Evolutionary conservation across 2,888 invertebrate species (phyloP).

Genomic region (Ceratothoa steindachneri): DNA sequence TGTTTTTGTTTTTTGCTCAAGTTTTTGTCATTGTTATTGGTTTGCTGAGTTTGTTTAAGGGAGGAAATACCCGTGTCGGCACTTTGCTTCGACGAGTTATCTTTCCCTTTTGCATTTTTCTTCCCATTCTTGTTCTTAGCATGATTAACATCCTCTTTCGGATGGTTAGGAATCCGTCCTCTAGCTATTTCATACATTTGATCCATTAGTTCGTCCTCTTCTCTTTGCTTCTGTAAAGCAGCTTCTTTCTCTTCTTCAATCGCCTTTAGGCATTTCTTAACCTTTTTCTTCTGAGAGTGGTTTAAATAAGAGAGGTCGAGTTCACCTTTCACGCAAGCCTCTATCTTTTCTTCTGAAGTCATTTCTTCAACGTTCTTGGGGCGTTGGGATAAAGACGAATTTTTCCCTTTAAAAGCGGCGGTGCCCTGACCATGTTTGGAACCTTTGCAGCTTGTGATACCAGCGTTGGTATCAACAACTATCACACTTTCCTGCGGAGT

Average conservation of each 20-base stretch:
- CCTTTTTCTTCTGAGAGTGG: slow-evolving; percentile 46
- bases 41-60: not conserved
- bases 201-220: slow-evolving; percentile 47
- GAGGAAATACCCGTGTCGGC: not conserved
- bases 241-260: slow-evolving; percentile 52
- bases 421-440: slow-evolving; percentile 1
- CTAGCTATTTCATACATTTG: slow-evolving; percentile 40
- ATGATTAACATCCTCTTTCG: not conserved
- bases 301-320: slow-evolving; percentile 37
- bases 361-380: slow-evolving; percentile 16
- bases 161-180: not conserved
- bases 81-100: not conserved
- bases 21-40: not conserved
- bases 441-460: slow-evolving; percentile 18
- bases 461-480: slow-evolving; percentile 45
- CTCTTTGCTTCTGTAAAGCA: slow-evolving; percentile 50
- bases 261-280: slow-evolving; percentile 35
- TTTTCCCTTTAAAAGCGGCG: slow-evolving; percentile 1
- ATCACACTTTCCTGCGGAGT: slow-evolving; percentile 41
- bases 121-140: not conserved
- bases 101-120: slow-evolving; percentile 12
- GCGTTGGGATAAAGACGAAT: not conserved
- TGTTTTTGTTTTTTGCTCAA: slow-evolving; percentile 28
- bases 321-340: slow-evolving; percentile 33
- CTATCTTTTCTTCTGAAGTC: slow-evolving; percentile 39